Conservation (phyloP, 2,113 vertebrate species). For the Chloropsis hardwickii region DNA sequence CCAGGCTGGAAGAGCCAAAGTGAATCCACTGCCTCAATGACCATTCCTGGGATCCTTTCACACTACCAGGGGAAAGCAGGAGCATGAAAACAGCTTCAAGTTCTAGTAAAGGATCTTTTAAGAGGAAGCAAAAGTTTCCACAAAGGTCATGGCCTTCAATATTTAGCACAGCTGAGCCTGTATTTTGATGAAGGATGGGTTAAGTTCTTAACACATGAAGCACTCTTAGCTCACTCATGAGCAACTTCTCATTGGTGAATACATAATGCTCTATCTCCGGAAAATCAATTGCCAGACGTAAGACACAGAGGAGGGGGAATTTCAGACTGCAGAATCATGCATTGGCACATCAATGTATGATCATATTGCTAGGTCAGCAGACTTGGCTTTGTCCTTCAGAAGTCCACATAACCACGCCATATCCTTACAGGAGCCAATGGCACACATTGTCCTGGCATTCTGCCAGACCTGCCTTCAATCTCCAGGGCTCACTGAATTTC, state of each 20-base stretch:
- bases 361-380: not conserved
- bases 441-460: not conserved
- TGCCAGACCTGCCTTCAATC: not conserved
- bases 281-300: not conserved
- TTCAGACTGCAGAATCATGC: not conserved
- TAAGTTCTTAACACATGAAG: not conserved
- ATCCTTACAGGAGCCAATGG: not conserved
- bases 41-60: not conserved
- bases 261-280: not conserved
- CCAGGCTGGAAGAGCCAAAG: not conserved
- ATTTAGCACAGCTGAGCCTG: not conserved
- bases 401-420: not conserved
- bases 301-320: not conserved
- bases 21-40: not conserved
- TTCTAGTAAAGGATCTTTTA: not conserved
- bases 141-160: not conserved
- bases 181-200: not conserved
- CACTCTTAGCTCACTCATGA: not conserved
- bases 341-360: not conserved
- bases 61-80: not conserved
- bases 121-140: not conserved
- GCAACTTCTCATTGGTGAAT: not conserved
- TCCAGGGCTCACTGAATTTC: not conserved
- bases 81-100: not conserved
- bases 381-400: not conserved